phyloP scores from a whole-genome alignment of 2,113 vertebrate genomes.

The Triplophysa dalaica region DNA sequence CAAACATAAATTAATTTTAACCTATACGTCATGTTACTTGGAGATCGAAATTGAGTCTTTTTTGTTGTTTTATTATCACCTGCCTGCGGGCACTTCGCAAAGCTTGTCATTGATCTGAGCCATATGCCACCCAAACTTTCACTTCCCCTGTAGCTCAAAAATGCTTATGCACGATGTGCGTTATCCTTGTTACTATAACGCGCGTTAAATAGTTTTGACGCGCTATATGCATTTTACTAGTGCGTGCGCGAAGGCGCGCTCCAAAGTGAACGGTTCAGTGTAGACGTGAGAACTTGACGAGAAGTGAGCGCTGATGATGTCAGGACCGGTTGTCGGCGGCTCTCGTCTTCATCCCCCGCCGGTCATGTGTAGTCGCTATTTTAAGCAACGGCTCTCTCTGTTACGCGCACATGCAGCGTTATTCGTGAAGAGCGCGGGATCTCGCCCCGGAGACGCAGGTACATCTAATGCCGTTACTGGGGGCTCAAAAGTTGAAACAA shows the following conservation, averaged over 20 bases:
- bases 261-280: background rate
- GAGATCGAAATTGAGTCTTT: background rate
- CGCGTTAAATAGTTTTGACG: background rate
- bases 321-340: background rate
- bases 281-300: background rate
- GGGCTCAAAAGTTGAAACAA: background rate
- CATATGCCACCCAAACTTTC: conserved; percentile 25
- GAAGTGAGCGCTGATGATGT: background rate
- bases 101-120: background rate
- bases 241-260: background rate
- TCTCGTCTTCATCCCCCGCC: background rate
- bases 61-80: background rate
- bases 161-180: background rate
- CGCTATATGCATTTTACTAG: background rate
- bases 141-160: conserved; percentile 16
- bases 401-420: background rate
- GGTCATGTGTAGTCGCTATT: background rate
- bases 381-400: conserved; percentile 3
- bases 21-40: background rate
- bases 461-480: background rate
- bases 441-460: background rate
- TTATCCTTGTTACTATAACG: background rate
- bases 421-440: background rate
- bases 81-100: background rate
- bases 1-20: background rate